Base-by-base conservation (phyloP, 2,888 invertebrate species). In the Melinaea menophilus region DNA sequence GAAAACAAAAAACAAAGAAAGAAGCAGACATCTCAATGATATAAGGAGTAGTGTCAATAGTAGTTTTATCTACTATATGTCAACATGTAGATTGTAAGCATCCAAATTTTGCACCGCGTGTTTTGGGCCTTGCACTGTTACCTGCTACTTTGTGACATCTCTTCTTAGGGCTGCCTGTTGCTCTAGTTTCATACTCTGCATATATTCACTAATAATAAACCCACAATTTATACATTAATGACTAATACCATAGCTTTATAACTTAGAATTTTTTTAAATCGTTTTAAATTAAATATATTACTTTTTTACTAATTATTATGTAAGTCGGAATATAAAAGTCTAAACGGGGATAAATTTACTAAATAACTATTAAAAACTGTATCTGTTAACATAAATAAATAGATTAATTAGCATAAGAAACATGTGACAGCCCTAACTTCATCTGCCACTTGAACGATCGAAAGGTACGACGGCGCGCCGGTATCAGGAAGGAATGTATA, bases 371-470 rank as follows among this genome's bases (percentile, higher is more conserved):
- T 9, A 41, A 41, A 41, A 5, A 5, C 22, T 46, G 46, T 13
- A 11, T 11, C 46, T 33, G 13, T 45, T 55, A 31, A 41, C 34
- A 45, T 35, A 55, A n/a, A 45, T 45, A 54, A 41, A 31, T 33
- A 13, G 51, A 61, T 58, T 68, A 68, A 68, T 66, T 68, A 68
- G 63, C 63, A 60, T 62, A 66, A 66, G 63, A 56, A 80, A 77
- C 75, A 80, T 71, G 80, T 84, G 88, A 80, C 85, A 88, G 76
- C 90, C 90, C 90, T 90, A 82, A 87, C 87, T 89, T 90, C 90
- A 90, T 90, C 90, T 89, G 90, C 90, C 90, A 90, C 90, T 90
- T 89, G 90, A 90, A 86, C 90, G 90, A 90, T 90, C 90, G 90
- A 90, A 90, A 90, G 90, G 90, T 90, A 90, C 88, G 86, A 85